Percentiles rank a stretch among this genome's conserved stretches.
These are phyloP conservation scores for Coelogynopora nodosa DNA, from an alignment of 2,888 invertebrate genomes.

Conservation along the genomic window DNA sequence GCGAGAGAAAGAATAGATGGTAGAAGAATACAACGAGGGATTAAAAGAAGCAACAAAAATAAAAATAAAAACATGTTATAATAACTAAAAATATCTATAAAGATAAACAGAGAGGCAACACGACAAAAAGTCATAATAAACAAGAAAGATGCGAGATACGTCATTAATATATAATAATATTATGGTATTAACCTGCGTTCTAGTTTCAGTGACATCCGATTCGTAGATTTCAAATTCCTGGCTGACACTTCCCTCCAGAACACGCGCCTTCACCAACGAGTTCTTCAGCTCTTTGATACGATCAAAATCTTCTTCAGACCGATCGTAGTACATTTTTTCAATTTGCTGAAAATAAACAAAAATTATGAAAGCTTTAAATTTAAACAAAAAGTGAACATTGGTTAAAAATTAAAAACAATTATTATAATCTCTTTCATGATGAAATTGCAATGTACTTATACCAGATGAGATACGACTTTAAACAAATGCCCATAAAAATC, in stretches of 20 bases:
- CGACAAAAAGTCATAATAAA: neutral
- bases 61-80: no score
- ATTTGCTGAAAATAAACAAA: conserved; percentile 7
- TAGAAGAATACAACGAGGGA: no score
- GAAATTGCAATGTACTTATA: no score
- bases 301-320: conserved; percentile 40
- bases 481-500: neutral
- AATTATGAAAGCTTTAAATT: neutral
- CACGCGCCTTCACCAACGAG: conserved; percentile 35
- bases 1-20: no score
- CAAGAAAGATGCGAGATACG: no score
- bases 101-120: no score
- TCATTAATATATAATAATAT: neutral
- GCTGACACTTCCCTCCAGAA: conserved; percentile 38
- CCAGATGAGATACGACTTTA: neutral
- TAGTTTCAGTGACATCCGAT: neutral
- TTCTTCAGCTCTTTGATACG: conserved; percentile 38
- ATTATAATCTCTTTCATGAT: no score
- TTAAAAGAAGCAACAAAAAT: no score
- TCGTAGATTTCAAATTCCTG: conserved; percentile 32
- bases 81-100: no score
- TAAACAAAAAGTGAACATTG: no score
- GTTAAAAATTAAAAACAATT: no score
- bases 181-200: neutral
- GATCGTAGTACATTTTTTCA: conserved; percentile 38